Evolutionary conservation across 2,888 invertebrate genomes (phyloP), one percentile per base, ranked within the genome.

Genomic region (Aphodius granarius): DNA sequence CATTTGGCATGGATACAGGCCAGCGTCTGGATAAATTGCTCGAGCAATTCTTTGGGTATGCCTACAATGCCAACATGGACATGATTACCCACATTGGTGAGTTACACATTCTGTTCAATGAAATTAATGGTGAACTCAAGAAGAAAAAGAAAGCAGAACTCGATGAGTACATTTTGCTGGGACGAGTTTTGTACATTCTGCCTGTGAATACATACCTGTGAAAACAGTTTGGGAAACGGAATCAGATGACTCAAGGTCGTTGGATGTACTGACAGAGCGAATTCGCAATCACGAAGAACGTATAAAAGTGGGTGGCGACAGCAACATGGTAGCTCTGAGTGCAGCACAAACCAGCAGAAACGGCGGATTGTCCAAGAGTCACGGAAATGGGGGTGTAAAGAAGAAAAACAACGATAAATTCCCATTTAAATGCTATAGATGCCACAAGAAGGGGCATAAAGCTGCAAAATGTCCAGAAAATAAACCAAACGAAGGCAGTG

Each of bases 241-340:
- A 21, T 68, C 68, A 19, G 68, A 68, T n/a, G 20, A 68, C 6
- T 68, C 68, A 6, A 68, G 21, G 22, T 68, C 22, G 21, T 9
- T 68, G 6, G 19, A 68, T 20, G 20, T 68, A 20, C 20, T 68
- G 20, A 68, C 68, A 19, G 68, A 18, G n/a, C n/a, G 68, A n/a
- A 68, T 68, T 68, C 68, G 68, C n/a, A 68, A 68, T 21, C 21
- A 68, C 68, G 21, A 68, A 68, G 68, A 68, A 68, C 18, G 68
- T n/a, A 68, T 68, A 20, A 68, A 68, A 68, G 68, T 68, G 18
- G 5, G 68, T 68, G 20, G 21, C 19, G 68, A 68, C 21, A 68
- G 20, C 20, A 68, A 68, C 68, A 68, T 68, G 21, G 21, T 68
- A 19, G 68, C 68, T 20, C 68, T 68, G 20, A 4, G n/a, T 68